A percentile compares a stretch with the other conserved stretches of the same genome.
Conservation (phyloP, 2,797 vertebrate species). For the Tinamus major region DNA sequence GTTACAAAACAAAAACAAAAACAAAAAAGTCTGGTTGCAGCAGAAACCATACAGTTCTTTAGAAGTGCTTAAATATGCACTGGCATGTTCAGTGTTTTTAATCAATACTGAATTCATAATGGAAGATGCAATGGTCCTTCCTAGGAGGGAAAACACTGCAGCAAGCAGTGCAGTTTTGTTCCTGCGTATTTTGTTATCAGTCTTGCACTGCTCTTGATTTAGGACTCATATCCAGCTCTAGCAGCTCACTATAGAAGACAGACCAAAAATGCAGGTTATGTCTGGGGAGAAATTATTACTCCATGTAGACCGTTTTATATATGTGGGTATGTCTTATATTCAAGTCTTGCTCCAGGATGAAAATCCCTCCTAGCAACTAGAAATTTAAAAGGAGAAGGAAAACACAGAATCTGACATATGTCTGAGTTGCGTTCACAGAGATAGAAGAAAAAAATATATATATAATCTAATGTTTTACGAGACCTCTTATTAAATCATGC, state of each 20-base stretch:
- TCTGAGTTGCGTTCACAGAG: background rate
- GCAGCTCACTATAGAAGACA: slow-evolving; percentile 10
- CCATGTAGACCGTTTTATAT: slow-evolving; percentile 22
- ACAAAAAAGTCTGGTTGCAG: background rate
- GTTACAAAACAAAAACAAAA: background rate
- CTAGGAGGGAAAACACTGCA: background rate
- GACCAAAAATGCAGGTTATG: slow-evolving; percentile 43
- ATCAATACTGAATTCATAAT: background rate
- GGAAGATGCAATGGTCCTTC: background rate
- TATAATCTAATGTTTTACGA: background rate
- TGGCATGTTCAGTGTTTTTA: background rate
- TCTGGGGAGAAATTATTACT: slow-evolving; percentile 28
- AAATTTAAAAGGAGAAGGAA: slow-evolving; percentile 7
- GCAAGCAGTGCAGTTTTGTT: background rate
- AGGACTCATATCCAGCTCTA: slow-evolving; percentile 1
- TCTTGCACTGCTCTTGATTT: slow-evolving; percentile 17
- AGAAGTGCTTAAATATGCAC: background rate
- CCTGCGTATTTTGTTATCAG: background rate
- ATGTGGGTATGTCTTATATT: slow-evolving; percentile 31
- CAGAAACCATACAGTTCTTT: background rate
- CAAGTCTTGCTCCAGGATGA: background rate
- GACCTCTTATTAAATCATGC: background rate
- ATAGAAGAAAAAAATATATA: background rate
- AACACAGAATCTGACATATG: background rate
- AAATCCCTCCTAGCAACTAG: background rate